Evolutionary conservation across 2,888 invertebrate genomes (phyloP), one percentile per base, ranked within the genome.

Genomic region (Sarcophaga carnaria): DNA sequence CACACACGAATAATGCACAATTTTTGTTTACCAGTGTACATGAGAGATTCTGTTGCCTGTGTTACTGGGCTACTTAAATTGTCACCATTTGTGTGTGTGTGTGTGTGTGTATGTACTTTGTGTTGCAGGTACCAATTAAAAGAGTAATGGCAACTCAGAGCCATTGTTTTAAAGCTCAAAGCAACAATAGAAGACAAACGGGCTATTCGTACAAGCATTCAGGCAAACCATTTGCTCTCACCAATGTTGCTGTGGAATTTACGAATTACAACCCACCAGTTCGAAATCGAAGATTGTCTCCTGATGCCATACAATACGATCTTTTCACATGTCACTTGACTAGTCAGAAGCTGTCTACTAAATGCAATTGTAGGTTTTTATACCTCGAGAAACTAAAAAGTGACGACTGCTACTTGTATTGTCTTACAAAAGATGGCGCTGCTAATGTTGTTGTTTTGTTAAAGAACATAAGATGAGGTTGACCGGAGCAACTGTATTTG

Each of bases 81-180:
- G 76, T n/a, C 45, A 25, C 37, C 66, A 59, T 71, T n/a, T 54
- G 11, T 11, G 14, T 45, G 2, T 47, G 12, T 20, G 14, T 12
- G 17, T 12, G 10, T 66, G 25, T 70, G n/a, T 62, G 22, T 66
- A 66, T 60, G 25, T 49, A 54, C 54, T 54, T 54, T 54, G 1
- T 49, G 27, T 37, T 77, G 60, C 59, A 45, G 59, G 60, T 59
- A 67, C 60, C 77, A 77, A 77, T 77, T 77, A 77, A 69, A 77
- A 69, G 67, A 77, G 67, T 77, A 77, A 86, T 78, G 80, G 69
- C 49, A 80, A 77, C 69, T 77, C 27, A 69, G 76, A 77, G 83
- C 63, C 64, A 69, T 77, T 80, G 82, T 67, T 72, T 47, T 54
- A 72, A 77, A 69, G 66, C 75, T 77, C 69, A 63, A n/a, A 69